Evolutionary conservation across 2,797 vertebrate genomes (phyloP), one percentile per base, ranked within the genome.

Genomic region (Anguilla megastoma): DNA sequence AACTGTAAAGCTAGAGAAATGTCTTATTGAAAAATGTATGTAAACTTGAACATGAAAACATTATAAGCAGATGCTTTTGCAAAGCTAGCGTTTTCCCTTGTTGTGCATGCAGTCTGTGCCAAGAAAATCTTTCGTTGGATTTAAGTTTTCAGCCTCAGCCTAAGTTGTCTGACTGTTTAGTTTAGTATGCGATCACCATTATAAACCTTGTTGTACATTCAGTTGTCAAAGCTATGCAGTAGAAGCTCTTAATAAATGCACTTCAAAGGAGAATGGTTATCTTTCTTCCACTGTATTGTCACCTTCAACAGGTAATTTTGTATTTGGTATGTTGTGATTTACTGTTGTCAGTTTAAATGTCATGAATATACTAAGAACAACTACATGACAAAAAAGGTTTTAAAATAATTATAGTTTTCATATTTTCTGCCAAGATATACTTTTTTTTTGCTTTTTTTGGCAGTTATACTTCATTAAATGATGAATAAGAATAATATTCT

Each of bases 191-290:
- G 79, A 90, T 91, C 94, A 92, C 90, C 90, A 93, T 93, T 89
- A 92, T n/a, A 71, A 85, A 82, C 74, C 56, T 85, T 36, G 85
- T 48, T 91, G 50, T 86, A 82, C 83, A 45, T 92, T 88, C 91
- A 90, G 87, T 92, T 95, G 92, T 93, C 90, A 84, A 91, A 93
- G 89, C 91, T 93, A 91, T 93, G 92, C 91, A 90, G 91, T 90
- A 92, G 80, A 93, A 90, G 89, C 90, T 91, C 86, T 87, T 87
- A 96, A 96, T 96, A 96, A 96, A 96, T 84, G 88, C 45, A 88
- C 90, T 92, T 87, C 87, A 80, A 24, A 89, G 86, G 69, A 86
- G 50, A 1, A 88, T 27, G 3, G 69, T 54, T 86, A 3, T n/a
- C 52, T 80, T n/a, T 79, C 50, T 79, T 33, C 30, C 41, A 85